Evolutionary conservation across 2,888 invertebrate species (phyloP).

Genomic region (Mythimna pallens): DNA sequence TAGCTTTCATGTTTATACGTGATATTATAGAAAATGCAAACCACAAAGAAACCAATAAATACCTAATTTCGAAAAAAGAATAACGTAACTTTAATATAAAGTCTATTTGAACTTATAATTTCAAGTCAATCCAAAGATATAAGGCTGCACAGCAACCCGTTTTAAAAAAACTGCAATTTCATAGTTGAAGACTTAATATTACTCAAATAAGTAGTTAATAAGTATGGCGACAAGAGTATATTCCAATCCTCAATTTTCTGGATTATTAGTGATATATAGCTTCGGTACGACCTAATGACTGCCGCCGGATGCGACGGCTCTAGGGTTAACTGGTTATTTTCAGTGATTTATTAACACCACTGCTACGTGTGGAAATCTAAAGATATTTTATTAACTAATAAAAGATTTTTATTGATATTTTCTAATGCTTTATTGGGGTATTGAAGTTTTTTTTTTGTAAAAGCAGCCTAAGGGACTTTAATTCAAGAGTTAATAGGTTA

Average conservation of each 20-base stretch:
- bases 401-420: conserved; percentile 17
- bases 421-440: neutral
- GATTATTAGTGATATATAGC: conserved; percentile 52
- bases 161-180: too few relatives aligned
- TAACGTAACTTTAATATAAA: too few relatives aligned
- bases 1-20: too few relatives aligned
- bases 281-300: conserved; percentile 53
- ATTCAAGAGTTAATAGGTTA: too few relatives aligned
- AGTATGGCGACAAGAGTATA: conserved; percentile 24
- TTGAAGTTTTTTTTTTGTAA: neutral
- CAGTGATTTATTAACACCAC: conserved; percentile 44
- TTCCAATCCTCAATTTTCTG: conserved; percentile 41
- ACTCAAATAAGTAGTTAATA: conserved; percentile 9
- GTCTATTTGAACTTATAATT: too few relatives aligned
- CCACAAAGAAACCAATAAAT: too few relatives aligned
- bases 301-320: conserved; percentile 49
- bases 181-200: neutral
- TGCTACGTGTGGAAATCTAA: conserved; percentile 26
- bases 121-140: too few relatives aligned
- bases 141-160: too few relatives aligned
- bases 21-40: too few relatives aligned
- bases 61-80: too few relatives aligned
- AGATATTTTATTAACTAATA: conserved; percentile 36
- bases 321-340: conserved; percentile 54
- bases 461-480: too few relatives aligned